Evolutionary conservation across 1,140 invertebrate species (phyloP).

Genomic region (Saxidomus purpurata): DNA sequence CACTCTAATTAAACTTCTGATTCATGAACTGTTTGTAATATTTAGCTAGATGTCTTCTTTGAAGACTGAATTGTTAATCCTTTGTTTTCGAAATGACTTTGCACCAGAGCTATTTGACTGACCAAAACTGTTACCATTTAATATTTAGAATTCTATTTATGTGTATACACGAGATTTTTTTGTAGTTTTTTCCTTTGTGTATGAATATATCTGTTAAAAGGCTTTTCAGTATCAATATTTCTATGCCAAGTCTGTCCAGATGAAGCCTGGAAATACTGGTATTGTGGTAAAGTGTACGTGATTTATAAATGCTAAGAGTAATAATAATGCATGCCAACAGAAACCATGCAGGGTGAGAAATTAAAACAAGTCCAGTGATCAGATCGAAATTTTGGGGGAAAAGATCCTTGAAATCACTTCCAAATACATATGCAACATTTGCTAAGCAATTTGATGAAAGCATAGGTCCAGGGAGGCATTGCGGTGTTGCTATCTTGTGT

Average conservation of each 20-base stretch:
- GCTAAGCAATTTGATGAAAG: not conserved
- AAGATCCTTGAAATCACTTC: conserved; percentile 60
- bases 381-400: conserved; percentile 2
- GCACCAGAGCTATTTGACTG: too few relatives aligned
- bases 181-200: not conserved
- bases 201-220: not conserved
- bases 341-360: conserved; percentile 71
- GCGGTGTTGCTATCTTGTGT: conserved; percentile 54
- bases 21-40: not conserved
- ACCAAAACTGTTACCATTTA: too few relatives aligned
- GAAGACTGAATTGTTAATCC: not conserved
- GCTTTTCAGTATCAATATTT: conserved; percentile 26
- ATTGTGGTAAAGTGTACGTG: not conserved
- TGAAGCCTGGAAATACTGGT: conserved; percentile 17
- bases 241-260: not conserved
- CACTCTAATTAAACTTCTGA: conserved; percentile 37
- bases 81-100: not conserved
- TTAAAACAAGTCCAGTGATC: conserved; percentile 62
- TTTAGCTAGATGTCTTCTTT: not conserved
- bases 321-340: conserved; percentile 67
- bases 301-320: conserved; percentile 46
- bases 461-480: conserved; percentile 55
- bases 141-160: too few relatives aligned
- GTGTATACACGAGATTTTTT: too few relatives aligned
- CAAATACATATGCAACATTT: conserved; percentile 65